Evolutionary conservation across 92 coral and sea anemone genomes (phyloP).

Genomic region (Diadumene lineata): DNA sequence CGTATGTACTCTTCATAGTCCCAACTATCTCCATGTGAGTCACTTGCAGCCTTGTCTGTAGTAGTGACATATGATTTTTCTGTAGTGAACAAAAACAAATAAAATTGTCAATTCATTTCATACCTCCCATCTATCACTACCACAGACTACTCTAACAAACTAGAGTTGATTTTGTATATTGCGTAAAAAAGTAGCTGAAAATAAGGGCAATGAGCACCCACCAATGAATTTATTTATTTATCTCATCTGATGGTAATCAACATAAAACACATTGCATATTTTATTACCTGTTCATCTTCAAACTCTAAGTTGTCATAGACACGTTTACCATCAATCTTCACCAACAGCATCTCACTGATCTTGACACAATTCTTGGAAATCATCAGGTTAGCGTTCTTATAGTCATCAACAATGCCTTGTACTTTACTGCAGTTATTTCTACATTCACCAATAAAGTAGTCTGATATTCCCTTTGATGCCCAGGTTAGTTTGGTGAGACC

Average conservation of each 20-base stretch:
- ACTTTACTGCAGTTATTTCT: constrained; percentile 99
- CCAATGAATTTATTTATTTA: too few species aligned
- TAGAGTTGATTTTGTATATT: too few species aligned
- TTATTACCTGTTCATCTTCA: constrained; percentile 95
- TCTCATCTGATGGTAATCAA: too few species aligned
- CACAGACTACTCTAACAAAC: too few species aligned
- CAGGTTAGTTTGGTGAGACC: constrained; percentile 97
- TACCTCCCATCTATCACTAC: too few species aligned
- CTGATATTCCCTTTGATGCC: constrained; percentile 99
- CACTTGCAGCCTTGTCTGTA: constrained; percentile 91
- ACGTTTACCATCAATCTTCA: constrained; percentile 94
- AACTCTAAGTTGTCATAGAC: constrained; percentile 96
- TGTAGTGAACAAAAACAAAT: constrained; percentile 22
- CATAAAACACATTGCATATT: too few species aligned
- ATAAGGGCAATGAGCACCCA: too few species aligned
- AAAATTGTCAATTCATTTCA: too few species aligned
- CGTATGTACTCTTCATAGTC: constrained; percentile 89
- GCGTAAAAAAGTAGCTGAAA: too few species aligned
- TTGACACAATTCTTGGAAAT: constrained; percentile 91
- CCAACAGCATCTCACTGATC: constrained; percentile 98
- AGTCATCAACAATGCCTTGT: constrained; percentile 96
- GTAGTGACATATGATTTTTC: constrained; percentile 86
- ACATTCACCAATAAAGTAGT: constrained; percentile 98
- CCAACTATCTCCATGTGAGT: constrained; percentile 89
- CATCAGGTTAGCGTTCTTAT: constrained; percentile 96